Percentiles rank a stretch among this genome's conserved stretches.
These are phyloP conservation scores for Lutra lutra DNA, from an alignment of 2,797 vertebrate genomes.

Conservation along the genomic window DNA sequence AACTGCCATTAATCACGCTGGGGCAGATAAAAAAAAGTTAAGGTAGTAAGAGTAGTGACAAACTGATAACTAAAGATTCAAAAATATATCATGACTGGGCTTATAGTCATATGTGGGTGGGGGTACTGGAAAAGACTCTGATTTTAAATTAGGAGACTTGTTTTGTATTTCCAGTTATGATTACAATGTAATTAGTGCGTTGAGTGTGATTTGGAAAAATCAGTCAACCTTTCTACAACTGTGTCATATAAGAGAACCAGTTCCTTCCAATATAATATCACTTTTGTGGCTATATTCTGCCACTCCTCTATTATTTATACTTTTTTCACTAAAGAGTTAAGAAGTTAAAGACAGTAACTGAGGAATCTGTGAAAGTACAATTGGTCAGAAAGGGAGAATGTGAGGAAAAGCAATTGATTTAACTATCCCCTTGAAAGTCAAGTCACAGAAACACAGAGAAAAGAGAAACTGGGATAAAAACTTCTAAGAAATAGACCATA, in stretches of 20 bases:
- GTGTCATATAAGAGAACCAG: not conserved
- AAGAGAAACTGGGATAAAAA: not conserved
- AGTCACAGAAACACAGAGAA: not conserved
- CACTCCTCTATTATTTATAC: not conserved
- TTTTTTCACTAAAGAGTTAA: not conserved
- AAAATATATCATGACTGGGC: not conserved
- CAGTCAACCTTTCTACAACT: not conserved
- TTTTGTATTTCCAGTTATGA: not conserved
- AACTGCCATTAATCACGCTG: not conserved
- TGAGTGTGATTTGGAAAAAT: not conserved
- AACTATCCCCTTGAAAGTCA: not conserved
- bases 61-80: not conserved
- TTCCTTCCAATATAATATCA: not conserved
- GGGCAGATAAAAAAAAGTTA: not conserved
- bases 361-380: not conserved
- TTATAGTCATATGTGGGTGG: not conserved
- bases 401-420: not conserved
- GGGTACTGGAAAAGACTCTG: not conserved
- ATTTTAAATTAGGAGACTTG: constrained; percentile 8
- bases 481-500: not conserved
- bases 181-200: not conserved
- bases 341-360: not conserved
- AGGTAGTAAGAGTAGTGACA: not conserved
- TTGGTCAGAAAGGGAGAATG: not conserved
- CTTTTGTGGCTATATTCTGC: not conserved